Evolutionary conservation across 2,797 vertebrate species (phyloP).

Genomic region (Craterocephalus amniculus): DNA sequence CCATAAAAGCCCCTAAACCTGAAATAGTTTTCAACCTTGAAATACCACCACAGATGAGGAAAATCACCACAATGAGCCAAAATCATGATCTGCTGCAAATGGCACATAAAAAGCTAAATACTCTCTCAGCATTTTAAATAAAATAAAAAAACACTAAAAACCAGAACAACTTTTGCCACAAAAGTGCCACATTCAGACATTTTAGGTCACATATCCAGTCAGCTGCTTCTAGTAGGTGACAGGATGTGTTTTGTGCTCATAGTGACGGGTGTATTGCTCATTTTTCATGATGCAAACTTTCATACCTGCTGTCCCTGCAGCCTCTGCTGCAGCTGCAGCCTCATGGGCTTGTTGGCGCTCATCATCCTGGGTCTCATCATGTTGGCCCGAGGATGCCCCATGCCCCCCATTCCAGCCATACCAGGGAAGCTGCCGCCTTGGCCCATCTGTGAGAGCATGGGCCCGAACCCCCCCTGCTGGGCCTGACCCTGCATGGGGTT

Average conservation of each 20-base stretch:
- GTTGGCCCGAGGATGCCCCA: slow-evolving; percentile 88
- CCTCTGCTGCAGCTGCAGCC: slow-evolving; percentile 96
- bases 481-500: slow-evolving; percentile 82
- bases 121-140: too few species aligned
- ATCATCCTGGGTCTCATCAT: slow-evolving; percentile 90
- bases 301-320: slow-evolving; percentile 97
- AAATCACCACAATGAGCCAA: too few species aligned
- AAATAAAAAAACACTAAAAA: too few species aligned
- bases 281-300: background rate
- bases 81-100: too few species aligned
- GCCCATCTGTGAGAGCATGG: slow-evolving; percentile 84
- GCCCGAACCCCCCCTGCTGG: slow-evolving; percentile 79
- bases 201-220: too few species aligned
- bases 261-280: background rate
- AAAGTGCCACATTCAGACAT: too few species aligned
- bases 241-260: background rate
- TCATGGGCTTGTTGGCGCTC: slow-evolving; percentile 91
- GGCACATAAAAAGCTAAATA: too few species aligned
- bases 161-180: too few species aligned
- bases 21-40: too few species aligned
- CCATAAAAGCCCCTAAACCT: too few species aligned
- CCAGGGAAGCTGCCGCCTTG: slow-evolving; percentile 88
- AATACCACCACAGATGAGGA: too few species aligned
- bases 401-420: slow-evolving; percentile 87
- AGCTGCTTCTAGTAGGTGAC: too few species aligned